Evolutionary conservation across 2,113 vertebrate species (phyloP).

Genomic region (Chamaea fasciata): DNA sequence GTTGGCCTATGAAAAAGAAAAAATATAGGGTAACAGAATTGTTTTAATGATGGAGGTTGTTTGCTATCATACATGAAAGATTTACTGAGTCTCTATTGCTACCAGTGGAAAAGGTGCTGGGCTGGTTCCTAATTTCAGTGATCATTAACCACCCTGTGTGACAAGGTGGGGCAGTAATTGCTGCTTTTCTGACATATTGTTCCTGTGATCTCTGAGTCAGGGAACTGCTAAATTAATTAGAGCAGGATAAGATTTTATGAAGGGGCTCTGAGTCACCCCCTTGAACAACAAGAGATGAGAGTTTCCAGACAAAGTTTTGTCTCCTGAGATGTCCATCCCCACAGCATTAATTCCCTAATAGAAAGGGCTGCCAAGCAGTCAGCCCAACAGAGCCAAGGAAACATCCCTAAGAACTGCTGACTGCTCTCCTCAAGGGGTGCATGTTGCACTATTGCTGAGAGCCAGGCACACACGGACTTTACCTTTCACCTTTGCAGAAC

Average conservation of each 20-base stretch:
- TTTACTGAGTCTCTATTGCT: not conserved
- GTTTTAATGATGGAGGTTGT: not conserved
- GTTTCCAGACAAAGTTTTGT: not conserved
- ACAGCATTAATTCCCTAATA: too few relatives aligned
- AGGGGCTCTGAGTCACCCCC: not conserved
- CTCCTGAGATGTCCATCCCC: not conserved
- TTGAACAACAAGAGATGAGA: not conserved
- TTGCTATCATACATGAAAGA: not conserved
- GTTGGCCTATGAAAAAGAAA: not conserved
- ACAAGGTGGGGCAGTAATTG: not conserved
- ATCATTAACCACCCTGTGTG: not conserved
- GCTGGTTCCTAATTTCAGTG: not conserved
- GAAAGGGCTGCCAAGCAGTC: not conserved
- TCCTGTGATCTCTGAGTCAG: not conserved
- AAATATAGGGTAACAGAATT: not conserved
- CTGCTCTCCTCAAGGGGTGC: not conserved
- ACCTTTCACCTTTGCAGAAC: not conserved
- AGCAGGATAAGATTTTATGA: not conserved
- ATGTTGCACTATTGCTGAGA: rapidly evolving
- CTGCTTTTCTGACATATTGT: not conserved
- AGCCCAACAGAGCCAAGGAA: not conserved
- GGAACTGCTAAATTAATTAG: not conserved
- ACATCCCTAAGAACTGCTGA: not conserved
- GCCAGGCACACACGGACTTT: not conserved
- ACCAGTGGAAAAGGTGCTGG: not conserved